These are phyloP conservation scores for Actinernus sp. DNA, from an alignment of 92 coral and sea anemone genomes.

Conservation along the genomic window DNA sequence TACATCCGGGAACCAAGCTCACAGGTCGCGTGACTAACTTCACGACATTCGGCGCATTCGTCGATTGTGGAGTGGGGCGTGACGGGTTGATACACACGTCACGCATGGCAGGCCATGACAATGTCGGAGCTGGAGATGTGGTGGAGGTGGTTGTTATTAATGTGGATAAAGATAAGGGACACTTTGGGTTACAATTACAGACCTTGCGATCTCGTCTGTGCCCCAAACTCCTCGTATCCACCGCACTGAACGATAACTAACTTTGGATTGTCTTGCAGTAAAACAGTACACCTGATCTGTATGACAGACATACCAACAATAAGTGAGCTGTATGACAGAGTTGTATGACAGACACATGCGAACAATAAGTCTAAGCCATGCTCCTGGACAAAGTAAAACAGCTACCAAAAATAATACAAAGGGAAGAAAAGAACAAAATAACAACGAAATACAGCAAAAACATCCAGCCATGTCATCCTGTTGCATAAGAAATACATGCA, in stretches of 20 bases:
- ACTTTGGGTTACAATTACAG: slow-evolving; percentile 32
- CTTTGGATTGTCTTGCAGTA: background rate
- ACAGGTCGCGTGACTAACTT: slow-evolving; percentile 93
- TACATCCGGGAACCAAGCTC: slow-evolving; percentile 58
- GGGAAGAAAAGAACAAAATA: no score
- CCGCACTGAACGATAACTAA: background rate
- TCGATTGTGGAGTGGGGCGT: slow-evolving; percentile 92
- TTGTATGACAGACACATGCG: no score
- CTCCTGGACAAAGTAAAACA: no score
- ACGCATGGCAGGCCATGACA: slow-evolving; percentile 52
- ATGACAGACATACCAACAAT: no score
- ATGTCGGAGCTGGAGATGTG: slow-evolving; percentile 80
- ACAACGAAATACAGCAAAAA: no score
- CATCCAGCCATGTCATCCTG: no score
- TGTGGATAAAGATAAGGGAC: slow-evolving; percentile 60
- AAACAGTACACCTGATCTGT: no score
- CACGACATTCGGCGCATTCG: slow-evolving; percentile 98
- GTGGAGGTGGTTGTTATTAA: slow-evolving; percentile 78
- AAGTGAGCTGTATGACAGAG: no score
- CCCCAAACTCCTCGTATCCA: slow-evolving; percentile 62
- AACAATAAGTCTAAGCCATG: no score
- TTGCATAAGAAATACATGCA: no score
- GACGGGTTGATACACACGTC: slow-evolving; percentile 85
- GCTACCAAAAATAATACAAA: no score
- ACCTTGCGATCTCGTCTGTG: slow-evolving; percentile 54